phyloP scores from a whole-genome alignment of 23 tunicate genomes.

The Styela clava region DNA sequence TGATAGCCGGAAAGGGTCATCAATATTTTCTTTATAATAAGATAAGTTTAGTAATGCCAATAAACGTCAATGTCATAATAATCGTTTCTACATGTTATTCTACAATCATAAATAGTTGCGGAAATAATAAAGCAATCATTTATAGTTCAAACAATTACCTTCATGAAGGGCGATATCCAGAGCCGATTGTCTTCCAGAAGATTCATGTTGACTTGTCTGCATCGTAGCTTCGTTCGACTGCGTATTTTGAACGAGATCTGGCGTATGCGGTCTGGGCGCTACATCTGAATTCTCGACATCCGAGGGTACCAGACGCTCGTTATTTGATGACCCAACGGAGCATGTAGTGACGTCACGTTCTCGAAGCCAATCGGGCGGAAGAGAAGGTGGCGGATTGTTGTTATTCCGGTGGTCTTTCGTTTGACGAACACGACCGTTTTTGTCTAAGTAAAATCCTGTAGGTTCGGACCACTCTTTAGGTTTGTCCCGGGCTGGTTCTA shows the following conservation, averaged over 20 bases:
- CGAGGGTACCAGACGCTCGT: not conserved
- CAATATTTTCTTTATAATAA: too few species aligned
- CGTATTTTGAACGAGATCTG: not conserved
- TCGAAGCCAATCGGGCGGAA: constrained; percentile 1
- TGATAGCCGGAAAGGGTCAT: too few species aligned
- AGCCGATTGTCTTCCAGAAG: constrained; percentile 9
- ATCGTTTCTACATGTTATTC: too few species aligned
- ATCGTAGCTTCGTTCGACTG: not conserved
- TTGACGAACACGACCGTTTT: constrained; percentile 8
- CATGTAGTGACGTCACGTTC: not conserved
- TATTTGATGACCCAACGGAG: constrained; percentile 10
- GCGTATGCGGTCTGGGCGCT: not conserved
- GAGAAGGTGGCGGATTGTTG: not conserved
- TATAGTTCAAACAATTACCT: too few species aligned
- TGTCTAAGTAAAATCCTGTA: not conserved
- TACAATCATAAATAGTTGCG: too few species aligned
- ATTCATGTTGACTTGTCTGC: not conserved
- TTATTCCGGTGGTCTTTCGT: not conserved
- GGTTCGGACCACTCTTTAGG: not conserved
- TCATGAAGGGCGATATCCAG: constrained; percentile 13
- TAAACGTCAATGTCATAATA: too few species aligned
- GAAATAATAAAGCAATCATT: too few species aligned
- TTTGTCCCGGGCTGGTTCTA: not conserved
- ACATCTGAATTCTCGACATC: not conserved
- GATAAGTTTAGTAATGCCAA: too few species aligned